These are phyloP conservation scores for Atherinomorus stipes DNA, from an alignment of 2,113 vertebrate genomes.

Conservation along the genomic window DNA sequence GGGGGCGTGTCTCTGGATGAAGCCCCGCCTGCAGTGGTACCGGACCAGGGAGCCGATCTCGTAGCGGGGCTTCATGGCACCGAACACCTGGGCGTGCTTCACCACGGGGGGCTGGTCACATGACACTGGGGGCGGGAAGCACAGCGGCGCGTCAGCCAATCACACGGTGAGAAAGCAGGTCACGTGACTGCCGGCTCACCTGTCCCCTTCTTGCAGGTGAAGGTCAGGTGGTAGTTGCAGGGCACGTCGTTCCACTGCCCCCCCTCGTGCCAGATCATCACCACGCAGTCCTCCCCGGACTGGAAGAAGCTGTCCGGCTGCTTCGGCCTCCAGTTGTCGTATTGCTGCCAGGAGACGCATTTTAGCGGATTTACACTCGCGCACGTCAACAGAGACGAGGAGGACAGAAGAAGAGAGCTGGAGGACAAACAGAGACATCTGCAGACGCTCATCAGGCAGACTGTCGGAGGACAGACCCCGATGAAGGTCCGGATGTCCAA, in stretches of 20 bases:
- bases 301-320: constrained; percentile 98
- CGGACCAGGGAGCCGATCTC: constrained; percentile 94
- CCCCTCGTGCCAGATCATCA: constrained; percentile 96
- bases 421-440: no score
- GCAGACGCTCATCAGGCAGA: no score
- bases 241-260: constrained; percentile 98
- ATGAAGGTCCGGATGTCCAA: no score
- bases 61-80: constrained; percentile 90
- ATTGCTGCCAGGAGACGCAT: constrained; percentile 86
- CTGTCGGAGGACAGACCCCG: no score
- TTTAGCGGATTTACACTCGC: no score
- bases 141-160: background rate
- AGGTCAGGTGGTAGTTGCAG: constrained; percentile 97
- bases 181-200: constrained; percentile 76
- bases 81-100: constrained; percentile 91
- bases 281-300: constrained; percentile 94
- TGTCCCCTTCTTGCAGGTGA: constrained; percentile 98
- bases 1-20: constrained; percentile 93
- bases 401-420: no score
- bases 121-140: constrained; percentile 81
- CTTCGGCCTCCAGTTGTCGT: constrained; percentile 95
- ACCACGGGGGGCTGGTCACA: constrained; percentile 92
- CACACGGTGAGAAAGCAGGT: no score
- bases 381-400: no score
- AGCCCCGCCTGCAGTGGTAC: constrained; percentile 94